These are phyloP conservation scores for Onychostruthus taczanowskii DNA, from an alignment of 2,113 vertebrate species.

Conservation along the genomic window DNA sequence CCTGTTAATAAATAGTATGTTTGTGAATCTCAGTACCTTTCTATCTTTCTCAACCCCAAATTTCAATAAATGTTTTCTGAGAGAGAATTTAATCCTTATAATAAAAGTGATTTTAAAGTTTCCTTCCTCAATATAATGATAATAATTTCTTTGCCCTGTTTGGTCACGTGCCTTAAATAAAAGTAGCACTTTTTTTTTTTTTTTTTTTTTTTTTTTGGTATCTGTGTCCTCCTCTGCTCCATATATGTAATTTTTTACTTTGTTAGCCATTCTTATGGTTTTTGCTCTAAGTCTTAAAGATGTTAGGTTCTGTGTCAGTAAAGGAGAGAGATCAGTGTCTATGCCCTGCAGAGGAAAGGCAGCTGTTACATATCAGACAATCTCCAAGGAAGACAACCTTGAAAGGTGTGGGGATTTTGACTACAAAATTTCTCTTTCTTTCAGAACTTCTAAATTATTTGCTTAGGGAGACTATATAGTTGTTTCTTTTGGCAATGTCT, in stretches of 20 bases:
- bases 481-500: not conserved
- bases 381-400: not conserved
- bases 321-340: not conserved
- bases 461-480: not conserved
- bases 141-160: not conserved
- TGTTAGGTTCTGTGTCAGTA: not conserved
- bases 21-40: not conserved
- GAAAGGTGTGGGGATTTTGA: not conserved
- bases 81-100: not conserved
- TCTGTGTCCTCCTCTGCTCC: not conserved
- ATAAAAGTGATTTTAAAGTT: not conserved
- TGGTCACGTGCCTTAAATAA: not conserved
- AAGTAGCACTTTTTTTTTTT: not conserved
- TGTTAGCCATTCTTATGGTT: not conserved
- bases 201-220: not conserved
- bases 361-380: not conserved
- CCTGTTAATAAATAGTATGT: not conserved
- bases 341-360: not conserved
- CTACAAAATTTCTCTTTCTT: not conserved
- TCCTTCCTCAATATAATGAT: not conserved
- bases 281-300: not conserved
- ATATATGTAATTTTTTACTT: not conserved
- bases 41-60: not conserved
- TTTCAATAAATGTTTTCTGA: not conserved
- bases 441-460: not conserved